These are phyloP conservation scores for Caradrina kadenii DNA, from an alignment of 2,888 invertebrate species.

Conservation along the genomic window DNA sequence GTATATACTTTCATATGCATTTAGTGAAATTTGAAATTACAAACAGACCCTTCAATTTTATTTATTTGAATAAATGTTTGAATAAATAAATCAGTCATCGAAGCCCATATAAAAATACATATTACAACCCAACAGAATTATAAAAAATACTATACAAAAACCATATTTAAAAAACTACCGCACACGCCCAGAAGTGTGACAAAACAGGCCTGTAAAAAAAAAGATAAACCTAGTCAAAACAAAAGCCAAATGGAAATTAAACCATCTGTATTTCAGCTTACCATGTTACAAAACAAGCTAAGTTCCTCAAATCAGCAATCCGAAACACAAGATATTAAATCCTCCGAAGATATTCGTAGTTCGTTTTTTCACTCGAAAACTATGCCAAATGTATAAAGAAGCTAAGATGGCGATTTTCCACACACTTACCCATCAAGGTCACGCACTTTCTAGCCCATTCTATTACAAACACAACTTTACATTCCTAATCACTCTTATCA, in stretches of 20 bases:
- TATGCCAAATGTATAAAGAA: conserved; percentile 55
- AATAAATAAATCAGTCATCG: no score
- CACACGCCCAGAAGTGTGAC: no score
- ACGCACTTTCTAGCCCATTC: conserved; percentile 42
- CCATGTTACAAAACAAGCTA: neutral
- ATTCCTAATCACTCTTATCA: neutral
- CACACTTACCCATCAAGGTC: conserved; percentile 58
- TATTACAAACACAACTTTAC: conserved; percentile 3
- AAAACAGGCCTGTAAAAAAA: no score
- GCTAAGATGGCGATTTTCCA: conserved; percentile 63
- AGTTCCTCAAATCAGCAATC: conserved; percentile 22
- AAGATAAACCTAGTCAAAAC: neutral
- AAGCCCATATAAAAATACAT: no score
- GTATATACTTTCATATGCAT: no score
- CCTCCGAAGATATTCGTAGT: neutral
- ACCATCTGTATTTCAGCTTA: neutral
- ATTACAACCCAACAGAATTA: no score
- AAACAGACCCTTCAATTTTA: no score
- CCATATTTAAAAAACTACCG: no score
- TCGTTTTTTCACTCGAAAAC: conserved; percentile 45
- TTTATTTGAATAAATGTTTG: no score
- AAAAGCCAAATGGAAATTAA: neutral
- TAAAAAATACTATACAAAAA: no score
- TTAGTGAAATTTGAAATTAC: no score
- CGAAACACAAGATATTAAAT: conserved; percentile 15